Base-by-base conservation (phyloP, 2,888 invertebrate species). In the Cancer borealis region DNA sequence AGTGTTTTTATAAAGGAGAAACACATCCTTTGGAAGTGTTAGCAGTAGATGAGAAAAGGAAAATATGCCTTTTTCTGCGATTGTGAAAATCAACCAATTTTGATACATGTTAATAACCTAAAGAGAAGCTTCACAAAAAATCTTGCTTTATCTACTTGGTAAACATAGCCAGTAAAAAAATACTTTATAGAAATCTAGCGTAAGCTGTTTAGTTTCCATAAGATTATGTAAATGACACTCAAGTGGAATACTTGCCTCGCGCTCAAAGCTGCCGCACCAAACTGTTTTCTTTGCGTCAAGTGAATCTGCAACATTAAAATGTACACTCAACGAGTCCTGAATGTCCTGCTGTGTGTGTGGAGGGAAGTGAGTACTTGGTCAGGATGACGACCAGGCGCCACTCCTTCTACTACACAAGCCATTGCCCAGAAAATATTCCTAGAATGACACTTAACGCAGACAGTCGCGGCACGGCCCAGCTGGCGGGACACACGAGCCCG, bases 131-230 rank as follows among this genome's bases (percentile, higher is more conserved):
- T 66, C 14, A 4, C n/a, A 66, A 66, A 66, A 17, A 66, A 2
- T 3, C 6, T 66, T n/a, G 6, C 66, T 66, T 66, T 66, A 66
- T 66, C n/a, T 66, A n/a, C 3, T 5, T n/a, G 30, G 79, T 8
- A 79, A 79, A 30, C 21, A 79, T 30, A 79, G 12, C 26, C 79
- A 6, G 30, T 79, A 79, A 26, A 79, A 26, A 73, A 73, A 21
- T 30, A 79, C 30, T 30, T 79, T 26, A 26, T 30, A 79, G 30
- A 79, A 79, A 10, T 79, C 30, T 79, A 30, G 79, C 8, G 21
- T 30, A 79, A 79, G 79, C 30, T 79, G 79, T 79, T 79, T 79
- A 79, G 79, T 30, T 79, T 79, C 79, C 79, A 30, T 79, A 79
- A 30, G 30, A 79, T 79, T 79, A 79, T 79, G 79, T 79, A 79